phyloP scores from a whole-genome alignment of 2,888 invertebrate species.

The Aporophyla nigra region DNA sequence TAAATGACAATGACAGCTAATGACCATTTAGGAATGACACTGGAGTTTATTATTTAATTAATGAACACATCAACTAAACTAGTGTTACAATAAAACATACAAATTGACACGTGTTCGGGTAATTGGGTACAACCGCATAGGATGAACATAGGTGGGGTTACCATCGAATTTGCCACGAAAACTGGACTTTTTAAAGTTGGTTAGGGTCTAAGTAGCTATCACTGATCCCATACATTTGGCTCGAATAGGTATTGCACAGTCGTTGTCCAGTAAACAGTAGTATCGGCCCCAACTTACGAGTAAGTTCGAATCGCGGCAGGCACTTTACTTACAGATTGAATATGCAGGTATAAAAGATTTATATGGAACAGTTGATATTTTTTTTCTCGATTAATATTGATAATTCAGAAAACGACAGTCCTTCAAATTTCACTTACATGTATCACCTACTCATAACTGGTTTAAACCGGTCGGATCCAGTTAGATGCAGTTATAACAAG shows the following conservation, averaged over 20 bases:
- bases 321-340: no score
- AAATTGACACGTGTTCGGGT: conserved; percentile 23
- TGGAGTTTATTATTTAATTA: neutral
- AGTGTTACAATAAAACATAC: conserved; percentile 12
- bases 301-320: no score
- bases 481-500: conserved; percentile 64
- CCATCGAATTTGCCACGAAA: neutral
- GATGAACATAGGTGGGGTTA: conserved; percentile 19
- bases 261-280: no score
- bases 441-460: conserved; percentile 38
- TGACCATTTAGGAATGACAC: neutral
- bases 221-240: neutral
- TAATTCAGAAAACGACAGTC: conserved; percentile 1
- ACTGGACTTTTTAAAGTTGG: neutral
- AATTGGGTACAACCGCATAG: conserved; percentile 35
- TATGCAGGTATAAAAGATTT: no score
- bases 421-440: neutral
- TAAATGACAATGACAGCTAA: neutral
- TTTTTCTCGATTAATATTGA: no score
- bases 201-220: neutral
- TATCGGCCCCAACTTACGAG: no score
- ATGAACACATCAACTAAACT: conserved; percentile 9
- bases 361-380: no score
- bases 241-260: no score
- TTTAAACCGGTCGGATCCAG: conserved; percentile 52